Evolutionary conservation across 2,888 invertebrate genomes (phyloP).

Genomic region (Ceraclea dissimilis): DNA sequence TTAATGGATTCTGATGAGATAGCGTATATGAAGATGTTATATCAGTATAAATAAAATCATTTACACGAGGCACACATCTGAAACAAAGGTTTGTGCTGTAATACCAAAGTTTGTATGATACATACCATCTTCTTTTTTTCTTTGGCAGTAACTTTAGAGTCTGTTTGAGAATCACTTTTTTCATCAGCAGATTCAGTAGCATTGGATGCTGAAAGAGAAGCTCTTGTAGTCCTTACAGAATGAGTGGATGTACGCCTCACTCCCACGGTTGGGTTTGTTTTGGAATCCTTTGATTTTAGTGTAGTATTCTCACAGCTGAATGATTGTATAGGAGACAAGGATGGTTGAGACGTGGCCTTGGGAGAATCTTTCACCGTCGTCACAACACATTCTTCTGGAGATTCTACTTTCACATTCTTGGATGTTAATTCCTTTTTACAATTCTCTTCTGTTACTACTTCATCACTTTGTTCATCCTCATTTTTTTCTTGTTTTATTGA

Average conservation of each 20-base stretch:
- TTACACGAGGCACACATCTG: too few species aligned
- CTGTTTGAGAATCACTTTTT: constrained; percentile 46
- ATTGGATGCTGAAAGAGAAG: constrained; percentile 30
- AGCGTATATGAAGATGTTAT: too few species aligned
- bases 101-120: constrained; percentile 16
- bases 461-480: background rate
- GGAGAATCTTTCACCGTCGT: background rate
- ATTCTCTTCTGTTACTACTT: background rate
- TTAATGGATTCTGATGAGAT: too few species aligned
- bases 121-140: constrained; percentile 50
- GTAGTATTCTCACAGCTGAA: background rate
- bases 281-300: constrained; percentile 9
- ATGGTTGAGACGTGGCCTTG: constrained; percentile 12
- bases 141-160: constrained; percentile 34
- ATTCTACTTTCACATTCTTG: background rate
- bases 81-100: too few species aligned
- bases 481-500: constrained; percentile 13
- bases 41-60: too few species aligned
- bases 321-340: background rate
- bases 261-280: constrained; percentile 1
- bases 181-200: constrained; percentile 45
- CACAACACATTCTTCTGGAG: background rate
- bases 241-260: constrained; percentile 9
- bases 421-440: background rate
- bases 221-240: constrained; percentile 36